Evolutionary conservation across 2,888 invertebrate genomes (phyloP).

Genomic region (Ecdyonurus torrentis): DNA sequence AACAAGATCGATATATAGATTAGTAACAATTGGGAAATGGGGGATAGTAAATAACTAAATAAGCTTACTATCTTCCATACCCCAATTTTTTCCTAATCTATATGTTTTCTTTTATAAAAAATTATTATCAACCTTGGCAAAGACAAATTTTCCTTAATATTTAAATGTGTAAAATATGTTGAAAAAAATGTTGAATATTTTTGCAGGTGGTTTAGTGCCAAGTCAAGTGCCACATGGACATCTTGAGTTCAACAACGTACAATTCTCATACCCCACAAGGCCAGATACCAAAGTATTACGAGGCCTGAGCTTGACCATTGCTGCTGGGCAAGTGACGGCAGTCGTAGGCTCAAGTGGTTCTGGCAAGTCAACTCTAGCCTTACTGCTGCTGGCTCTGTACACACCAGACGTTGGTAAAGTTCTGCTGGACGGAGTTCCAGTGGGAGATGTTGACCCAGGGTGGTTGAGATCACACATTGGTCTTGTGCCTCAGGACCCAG

Average conservation of each 20-base stretch:
- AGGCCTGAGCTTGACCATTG: slow-evolving; percentile 45
- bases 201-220: slow-evolving; percentile 43
- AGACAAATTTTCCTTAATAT: no score
- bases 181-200: no score
- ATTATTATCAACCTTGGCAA: no score
- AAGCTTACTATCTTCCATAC: no score
- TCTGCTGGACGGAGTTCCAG: slow-evolving; percentile 56
- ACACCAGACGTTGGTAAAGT: slow-evolving; percentile 61
- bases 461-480: slow-evolving; percentile 81
- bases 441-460: slow-evolving; percentile 56
- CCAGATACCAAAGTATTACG: slow-evolving; percentile 40
- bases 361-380: slow-evolving; percentile 85
- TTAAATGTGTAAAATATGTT: no score
- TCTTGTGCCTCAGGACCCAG: slow-evolving; percentile 76
- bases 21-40: no score
- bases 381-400: slow-evolving; percentile 68
- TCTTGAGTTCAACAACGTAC: slow-evolving; percentile 54
- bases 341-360: slow-evolving; percentile 86
- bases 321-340: slow-evolving; percentile 57
- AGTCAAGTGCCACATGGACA: slow-evolving; percentile 41
- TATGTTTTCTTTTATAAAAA: no score
- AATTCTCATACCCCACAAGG: slow-evolving; percentile 54
- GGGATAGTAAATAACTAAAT: no score
- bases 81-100: no score
- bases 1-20: no score